Evolutionary conservation across 2,888 invertebrate species (phyloP), one percentile per base, ranked within the genome.

Genomic region (Cetonia aurata): DNA sequence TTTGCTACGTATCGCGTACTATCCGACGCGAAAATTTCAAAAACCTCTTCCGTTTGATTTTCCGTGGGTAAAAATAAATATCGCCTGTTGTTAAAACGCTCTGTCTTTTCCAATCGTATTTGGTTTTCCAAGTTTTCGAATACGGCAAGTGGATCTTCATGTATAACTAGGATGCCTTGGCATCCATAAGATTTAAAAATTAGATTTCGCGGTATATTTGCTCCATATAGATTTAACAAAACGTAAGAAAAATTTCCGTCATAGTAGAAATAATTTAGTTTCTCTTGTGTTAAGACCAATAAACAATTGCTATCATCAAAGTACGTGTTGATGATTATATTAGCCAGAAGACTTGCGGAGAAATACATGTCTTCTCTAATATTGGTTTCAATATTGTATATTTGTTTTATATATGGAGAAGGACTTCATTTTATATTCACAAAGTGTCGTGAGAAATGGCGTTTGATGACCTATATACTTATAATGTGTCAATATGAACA

Each of bases 101-200:
- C 68, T 37, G 6, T 37, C 25, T 56, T 55, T 19, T 25, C 65
- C 9, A 62, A 12, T 52, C 66, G 69, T 33, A 71, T 50, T 57
- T 46, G 42, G 3, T 10, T 13, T 57, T 71, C 71, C 19, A 71
- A 41, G 17, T 69, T 65, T 42, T 65, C 66, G 42, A 71, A 71
- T 31, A 71, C 42, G 1, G 8, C 50, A 13, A 37, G 19, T n/a
- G 68, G 65, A 56, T 56, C 50, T n/a, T 65, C 37, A 8, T 25
- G 41, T 19, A 42, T 50, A 13, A 71, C 50, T 6, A 71, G 6
- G 10, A 71, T 62, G 17, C 66, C 69, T 31, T 71, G 62, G 25
- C 71, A 71, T 6, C 71, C 71, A 19, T 65, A 65, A 8, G 48
- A 53, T 42, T 37, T 57, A 65, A 71, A 71, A n/a, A 71, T 37